These are phyloP conservation scores for Physella acuta DNA, from an alignment of 1,140 invertebrate species.

Conservation along the genomic window DNA sequence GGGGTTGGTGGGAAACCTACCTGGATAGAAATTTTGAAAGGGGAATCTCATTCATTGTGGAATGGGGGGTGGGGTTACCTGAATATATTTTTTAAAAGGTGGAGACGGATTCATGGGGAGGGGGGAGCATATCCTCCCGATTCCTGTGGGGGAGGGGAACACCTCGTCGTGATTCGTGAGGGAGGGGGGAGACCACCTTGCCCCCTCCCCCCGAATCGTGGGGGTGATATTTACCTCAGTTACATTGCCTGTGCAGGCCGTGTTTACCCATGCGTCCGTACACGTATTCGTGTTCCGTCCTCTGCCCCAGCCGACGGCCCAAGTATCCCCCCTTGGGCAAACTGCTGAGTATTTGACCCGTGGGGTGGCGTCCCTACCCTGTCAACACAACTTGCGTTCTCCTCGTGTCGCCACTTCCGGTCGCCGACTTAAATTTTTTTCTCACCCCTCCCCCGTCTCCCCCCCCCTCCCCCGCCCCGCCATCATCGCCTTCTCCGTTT, in stretches of 20 bases:
- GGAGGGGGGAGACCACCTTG: conserved; percentile 12
- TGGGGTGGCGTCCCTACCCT: conserved; percentile 1
- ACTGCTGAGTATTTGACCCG: neutral
- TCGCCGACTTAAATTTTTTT: neutral
- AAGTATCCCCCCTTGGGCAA: neutral
- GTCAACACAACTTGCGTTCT: neutral
- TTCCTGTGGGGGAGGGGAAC: neutral
- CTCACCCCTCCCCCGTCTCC: neutral
- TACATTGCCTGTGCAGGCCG: too few relatives aligned
- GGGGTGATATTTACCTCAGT: too few relatives aligned
- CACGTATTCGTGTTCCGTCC: neutral
- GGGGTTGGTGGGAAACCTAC: too few relatives aligned
- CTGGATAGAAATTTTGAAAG: too few relatives aligned
- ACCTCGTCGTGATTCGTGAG: neutral
- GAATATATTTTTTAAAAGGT: too few relatives aligned
- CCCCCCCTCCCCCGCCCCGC: neutral
- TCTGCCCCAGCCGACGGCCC: neutral
- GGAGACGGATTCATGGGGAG: too few relatives aligned
- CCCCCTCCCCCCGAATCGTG: too few relatives aligned
- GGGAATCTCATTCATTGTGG: too few relatives aligned
- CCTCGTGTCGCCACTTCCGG: neutral
- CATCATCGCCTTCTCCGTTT: neutral
- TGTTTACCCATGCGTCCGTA: conserved; percentile 11
- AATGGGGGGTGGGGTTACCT: too few relatives aligned
- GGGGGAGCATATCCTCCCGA: neutral